Base-by-base conservation (phyloP, 1,140 invertebrate species). In the Bombyx mandarina region DNA sequence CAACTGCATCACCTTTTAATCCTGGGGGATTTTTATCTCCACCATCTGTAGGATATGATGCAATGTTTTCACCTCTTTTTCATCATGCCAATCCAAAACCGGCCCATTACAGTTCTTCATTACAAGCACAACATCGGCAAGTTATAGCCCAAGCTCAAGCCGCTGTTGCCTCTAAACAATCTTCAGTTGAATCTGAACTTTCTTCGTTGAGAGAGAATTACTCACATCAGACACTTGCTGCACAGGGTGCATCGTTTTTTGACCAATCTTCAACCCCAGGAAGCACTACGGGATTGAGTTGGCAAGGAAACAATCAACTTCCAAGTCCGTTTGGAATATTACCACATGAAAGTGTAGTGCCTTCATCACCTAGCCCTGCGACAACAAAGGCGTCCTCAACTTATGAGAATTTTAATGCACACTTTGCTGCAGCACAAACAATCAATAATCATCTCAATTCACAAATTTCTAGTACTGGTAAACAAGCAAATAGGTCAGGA, bases 281-380 rank as follows among this genome's bases (percentile, higher is more conserved):
- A 46, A 77, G 90, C 51, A 85, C 89, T 65, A 73, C 88, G 45
- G 84, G 86, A 35, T 70, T 91, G 56, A 89, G 88, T 51, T 93
- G 92, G 92, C 92, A 93, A 71, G 91, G 89, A 62, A 93, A 91
- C 73, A 86, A 89, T 48, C 91, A 92, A 69, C 72, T 92, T 43
- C 91, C 91, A 26, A 93, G 92, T 69, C 93, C 93, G 0, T 94
- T 94, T 81, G 93, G 93, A 48, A 93, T 94, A 66, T 81, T 94
- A 67, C 93, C 93, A 9, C 93, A 94, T 76, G 93, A 94, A 84
- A 93, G 91, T 83, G 91, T 93, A 62, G 92, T 93, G 60, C 89
- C 92, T 2, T 92, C 91, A 43, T 91, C 91, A 44, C 91, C 92
- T 43, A 90, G 90, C 62, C 88, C 90, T 62, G 89, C 91, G 46